Conservation (phyloP, 2,888 invertebrate species). For the Branchellion lobata region DNA sequence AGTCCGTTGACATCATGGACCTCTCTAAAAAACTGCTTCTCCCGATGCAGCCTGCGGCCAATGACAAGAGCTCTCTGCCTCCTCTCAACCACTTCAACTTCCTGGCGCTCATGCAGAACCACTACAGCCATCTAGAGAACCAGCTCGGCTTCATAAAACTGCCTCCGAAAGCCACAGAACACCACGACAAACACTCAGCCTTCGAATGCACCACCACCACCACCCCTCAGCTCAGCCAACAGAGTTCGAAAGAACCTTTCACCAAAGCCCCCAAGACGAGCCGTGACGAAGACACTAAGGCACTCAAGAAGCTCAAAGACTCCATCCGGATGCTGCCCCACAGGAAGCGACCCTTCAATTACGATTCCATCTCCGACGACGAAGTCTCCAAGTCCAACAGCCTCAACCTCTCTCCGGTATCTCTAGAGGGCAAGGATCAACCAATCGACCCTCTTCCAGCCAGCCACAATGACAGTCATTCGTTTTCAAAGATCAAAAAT, state of each 20-base stretch:
- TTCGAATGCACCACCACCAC: not conserved
- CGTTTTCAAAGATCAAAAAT: no score
- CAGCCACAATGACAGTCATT: no score
- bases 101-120: constrained; percentile 17
- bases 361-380: not conserved
- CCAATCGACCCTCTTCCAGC: no score
- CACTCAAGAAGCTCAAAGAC: not conserved
- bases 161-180: not conserved
- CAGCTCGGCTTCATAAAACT: not conserved
- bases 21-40: no score
- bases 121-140: not conserved
- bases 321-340: constrained; percentile 32
- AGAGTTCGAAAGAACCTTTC: not conserved
- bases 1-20: no score
- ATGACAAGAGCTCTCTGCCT: no score
- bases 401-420: not conserved
- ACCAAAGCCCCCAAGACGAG: not conserved
- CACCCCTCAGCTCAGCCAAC: not conserved
- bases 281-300: not conserved
- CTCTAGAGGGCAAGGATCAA: not conserved
- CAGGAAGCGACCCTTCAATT: constrained; percentile 27
- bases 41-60: no score
- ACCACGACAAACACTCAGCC: no score
- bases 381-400: not conserved
- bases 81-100: constrained; percentile 1